phyloP scores from a whole-genome alignment of 2,113 vertebrate species.

The Solea solea region DNA sequence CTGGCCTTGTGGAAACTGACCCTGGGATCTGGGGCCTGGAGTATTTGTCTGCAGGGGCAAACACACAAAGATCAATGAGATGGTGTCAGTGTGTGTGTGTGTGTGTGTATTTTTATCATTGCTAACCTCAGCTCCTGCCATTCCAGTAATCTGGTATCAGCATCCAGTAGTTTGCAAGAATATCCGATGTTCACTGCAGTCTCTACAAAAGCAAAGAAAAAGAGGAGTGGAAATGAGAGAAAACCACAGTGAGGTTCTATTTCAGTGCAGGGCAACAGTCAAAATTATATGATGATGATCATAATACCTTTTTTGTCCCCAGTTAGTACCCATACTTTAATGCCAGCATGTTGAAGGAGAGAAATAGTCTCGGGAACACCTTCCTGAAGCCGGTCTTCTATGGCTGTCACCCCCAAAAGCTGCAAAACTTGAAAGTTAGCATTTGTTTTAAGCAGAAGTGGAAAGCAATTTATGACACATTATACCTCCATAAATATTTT shows the following conservation, averaged over 20 bases:
- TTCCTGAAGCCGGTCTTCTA: slow-evolving; percentile 92
- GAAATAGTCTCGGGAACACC: slow-evolving; percentile 90
- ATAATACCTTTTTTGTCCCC: slow-evolving; percentile 94
- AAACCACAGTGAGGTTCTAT: not conserved
- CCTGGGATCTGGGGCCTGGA: slow-evolving; percentile 80
- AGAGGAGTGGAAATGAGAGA: not conserved
- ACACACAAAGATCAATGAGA: slow-evolving; percentile 58
- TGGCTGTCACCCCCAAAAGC: slow-evolving; percentile 92
- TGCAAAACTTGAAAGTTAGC: slow-evolving; percentile 48
- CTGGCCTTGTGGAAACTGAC: slow-evolving; percentile 66
- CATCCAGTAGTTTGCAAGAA: slow-evolving; percentile 87
- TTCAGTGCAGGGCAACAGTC: not conserved
- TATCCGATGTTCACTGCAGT: slow-evolving; percentile 92
- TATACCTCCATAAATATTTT: not conserved
- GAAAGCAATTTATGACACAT: too few relatives aligned
- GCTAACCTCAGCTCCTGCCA: slow-evolving; percentile 87
- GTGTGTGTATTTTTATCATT: slow-evolving; percentile 43
- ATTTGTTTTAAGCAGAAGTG: not conserved
- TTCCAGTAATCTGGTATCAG: slow-evolving; percentile 86
- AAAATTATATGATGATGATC: not conserved
- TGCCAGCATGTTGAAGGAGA: slow-evolving; percentile 84
- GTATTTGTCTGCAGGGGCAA: slow-evolving; percentile 79
- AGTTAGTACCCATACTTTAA: slow-evolving; percentile 95
- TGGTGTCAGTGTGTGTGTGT: slow-evolving; percentile 28
- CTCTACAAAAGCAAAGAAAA: slow-evolving; percentile 77